Percentiles rank a stretch among this genome's conserved stretches.
These are phyloP conservation scores for Bombus polaris DNA, from an alignment of 1,140 invertebrate species.

Conservation along the genomic window DNA sequence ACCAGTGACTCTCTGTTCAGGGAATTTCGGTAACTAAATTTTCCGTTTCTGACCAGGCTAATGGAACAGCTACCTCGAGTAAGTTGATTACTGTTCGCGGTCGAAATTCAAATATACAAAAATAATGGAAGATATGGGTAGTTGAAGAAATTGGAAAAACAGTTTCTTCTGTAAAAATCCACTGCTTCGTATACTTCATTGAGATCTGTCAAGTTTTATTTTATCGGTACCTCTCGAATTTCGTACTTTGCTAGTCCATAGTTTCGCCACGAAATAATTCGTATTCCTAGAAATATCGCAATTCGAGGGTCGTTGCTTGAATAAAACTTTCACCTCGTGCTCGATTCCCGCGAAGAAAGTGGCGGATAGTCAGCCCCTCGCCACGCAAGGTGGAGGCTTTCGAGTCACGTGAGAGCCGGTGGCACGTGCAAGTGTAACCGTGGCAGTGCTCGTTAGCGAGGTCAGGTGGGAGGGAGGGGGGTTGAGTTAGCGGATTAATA, in stretches of 20 bases:
- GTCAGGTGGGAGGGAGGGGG: constrained; percentile 57
- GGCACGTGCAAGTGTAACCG: constrained; percentile 61
- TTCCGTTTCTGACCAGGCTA: not conserved
- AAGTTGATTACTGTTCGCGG: too few relatives aligned
- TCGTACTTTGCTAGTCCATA: not conserved
- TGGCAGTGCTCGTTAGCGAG: constrained; percentile 68
- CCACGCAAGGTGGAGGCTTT: not conserved
- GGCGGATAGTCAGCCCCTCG: constrained; percentile 15
- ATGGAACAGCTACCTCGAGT: not conserved
- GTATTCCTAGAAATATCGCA: not conserved
- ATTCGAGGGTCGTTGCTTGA: not conserved
- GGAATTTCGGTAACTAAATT: constrained; percentile 6
- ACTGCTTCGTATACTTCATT: too few relatives aligned
- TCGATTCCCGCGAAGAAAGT: not conserved
- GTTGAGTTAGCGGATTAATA: constrained; percentile 80
- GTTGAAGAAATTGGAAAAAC: too few relatives aligned
- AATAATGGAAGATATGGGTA: too few relatives aligned
- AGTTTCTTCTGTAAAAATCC: too few relatives aligned
- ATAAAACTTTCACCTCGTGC: not conserved
- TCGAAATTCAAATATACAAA: too few relatives aligned
- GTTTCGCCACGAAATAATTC: not conserved
- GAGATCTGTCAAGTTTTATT: not conserved
- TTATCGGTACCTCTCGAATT: not conserved
- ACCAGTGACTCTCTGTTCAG: constrained; percentile 49
- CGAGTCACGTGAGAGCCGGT: constrained; percentile 57